Base-by-base conservation (phyloP, 2,113 vertebrate genomes). In the Macrotus californicus region DNA sequence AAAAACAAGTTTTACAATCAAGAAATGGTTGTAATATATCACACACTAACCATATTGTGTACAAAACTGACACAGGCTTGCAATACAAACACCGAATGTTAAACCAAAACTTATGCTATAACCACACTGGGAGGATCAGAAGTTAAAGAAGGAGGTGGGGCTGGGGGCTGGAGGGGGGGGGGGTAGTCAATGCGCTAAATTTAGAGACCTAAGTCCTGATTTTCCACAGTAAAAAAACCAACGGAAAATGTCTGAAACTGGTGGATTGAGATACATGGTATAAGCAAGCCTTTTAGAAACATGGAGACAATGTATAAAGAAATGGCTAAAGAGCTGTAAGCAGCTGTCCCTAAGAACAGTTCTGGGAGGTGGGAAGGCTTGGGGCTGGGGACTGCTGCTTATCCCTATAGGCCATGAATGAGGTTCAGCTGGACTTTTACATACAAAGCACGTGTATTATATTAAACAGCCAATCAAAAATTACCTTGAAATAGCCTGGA, bases 381-480 rank as follows among this genome's bases (percentile, higher is more conserved):
- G 3, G 73, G 12, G 52, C 39, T n/a, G 22, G 29, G 52, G 34
- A n/a, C n/a, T 10, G 11, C 48, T 59, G 79, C 34, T 86, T 72
- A 91, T 34, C 79, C 73, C 81, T 36, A 76, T 1, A 6, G 73
- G 46, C 54, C 73, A 54, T 0, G 10, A 81, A 26, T 88, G 69
- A 22, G 54, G 43, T 10, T 82, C 48, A 24, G 11, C 18, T 0
- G 77, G 85, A 88, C 41, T 93, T 91, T 93, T 91, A 64, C 10
- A 52, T 7, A 48, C 3, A 10, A 77, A 52, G 73, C 34, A 14
- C 15, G 19, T 5, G 2, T 8, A 70, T 79, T 61, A 75, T 34
- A 92, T 75, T 77, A 84, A 83, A 61, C 34, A 85, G 67, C 7
- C n/a, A 54, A 86, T 61, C 34, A 75, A 96, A 93, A 95, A 56